Conservation (phyloP, 1,140 invertebrate genomes). For the Stenopsyche tienmushanensis region DNA sequence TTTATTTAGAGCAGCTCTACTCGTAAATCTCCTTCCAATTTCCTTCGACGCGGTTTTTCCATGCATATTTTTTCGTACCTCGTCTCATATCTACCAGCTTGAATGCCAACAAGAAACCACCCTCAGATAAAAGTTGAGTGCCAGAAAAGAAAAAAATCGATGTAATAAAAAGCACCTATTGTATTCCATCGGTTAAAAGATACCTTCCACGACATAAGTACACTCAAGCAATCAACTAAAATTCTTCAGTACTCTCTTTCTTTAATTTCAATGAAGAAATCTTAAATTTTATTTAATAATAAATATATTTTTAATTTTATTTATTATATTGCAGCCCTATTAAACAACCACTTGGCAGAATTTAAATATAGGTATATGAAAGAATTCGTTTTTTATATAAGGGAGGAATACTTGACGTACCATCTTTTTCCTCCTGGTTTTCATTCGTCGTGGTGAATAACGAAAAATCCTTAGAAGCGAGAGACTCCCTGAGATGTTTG, state of each 20-base stretch:
- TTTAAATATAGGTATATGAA: no score
- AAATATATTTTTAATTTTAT: no score
- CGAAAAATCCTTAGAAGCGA: slow-evolving; percentile 42
- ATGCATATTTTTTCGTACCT: slow-evolving; percentile 34
- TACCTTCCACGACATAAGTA: no score
- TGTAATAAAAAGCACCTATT: background rate
- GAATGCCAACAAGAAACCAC: slow-evolving; percentile 11
- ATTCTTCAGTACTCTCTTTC: no score
- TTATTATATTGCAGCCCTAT: no score
- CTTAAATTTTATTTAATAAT: no score
- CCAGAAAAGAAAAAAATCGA: background rate
- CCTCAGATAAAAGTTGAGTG: background rate
- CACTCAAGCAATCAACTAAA: no score
- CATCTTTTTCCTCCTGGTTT: slow-evolving; percentile 50
- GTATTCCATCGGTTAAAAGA: no score
- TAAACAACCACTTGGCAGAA: no score
- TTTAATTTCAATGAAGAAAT: no score
- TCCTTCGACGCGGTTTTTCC: slow-evolving; percentile 19
- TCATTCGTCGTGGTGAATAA: slow-evolving; percentile 46
- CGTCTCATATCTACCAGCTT: background rate
- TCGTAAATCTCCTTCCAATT: slow-evolving; percentile 27
- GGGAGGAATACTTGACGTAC: no score
- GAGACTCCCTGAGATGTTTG: slow-evolving; percentile 53
- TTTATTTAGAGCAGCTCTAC: slow-evolving; percentile 23
- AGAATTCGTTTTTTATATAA: no score